Evolutionary conservation across 2,797 vertebrate species (phyloP), one percentile per base, ranked within the genome.

Genomic region (Arctocebus calabarensis): DNA sequence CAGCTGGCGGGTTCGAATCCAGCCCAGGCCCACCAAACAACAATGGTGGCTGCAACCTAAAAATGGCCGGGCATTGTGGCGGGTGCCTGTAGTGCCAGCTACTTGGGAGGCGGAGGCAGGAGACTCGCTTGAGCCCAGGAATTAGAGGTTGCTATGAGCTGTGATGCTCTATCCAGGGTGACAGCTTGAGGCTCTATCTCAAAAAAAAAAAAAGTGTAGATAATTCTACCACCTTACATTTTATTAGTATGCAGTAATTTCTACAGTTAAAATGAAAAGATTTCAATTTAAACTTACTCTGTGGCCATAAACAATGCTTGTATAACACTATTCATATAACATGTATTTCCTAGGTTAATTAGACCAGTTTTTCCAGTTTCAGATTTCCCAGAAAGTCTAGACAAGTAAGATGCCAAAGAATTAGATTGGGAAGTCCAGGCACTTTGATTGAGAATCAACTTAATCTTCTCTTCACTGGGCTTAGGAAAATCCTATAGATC

Each of bases 291-390:
- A 68, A 99, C 99, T 99, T 98, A 99, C 99, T 99, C 99, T 94
- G 99, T 99, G 96, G 99, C 99, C 99, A 99, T 99, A 98, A 99
- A 99, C 93, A 99, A 99, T 64, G 99, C 99, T 98, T 99, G 99
- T 97, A 99, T 99, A 98, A 99, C 99, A 98, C 99, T 99, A 98
- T 99, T 99, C 99, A 99, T 99, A 97, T 99, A 99, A 98, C 99
- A 99, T 8, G 99, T 99, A 98, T 99, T 99, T 94, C 99, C 99
- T 96, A 99, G 98, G 98, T 99, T 99, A 97, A 99, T 98, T 77
- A 99, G 98, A 94, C 99, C 99, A 3, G 99, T 99, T 98, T 99
- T 99, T 94, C 99, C 99, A 0, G 99, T 99, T 99, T 99, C 99
- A 75, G 99, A 99, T 98, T 99, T 99, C 97, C 99, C 99, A 94